Conservation (phyloP, 2,888 invertebrate species). For the Hypolimnas misippus region DNA sequence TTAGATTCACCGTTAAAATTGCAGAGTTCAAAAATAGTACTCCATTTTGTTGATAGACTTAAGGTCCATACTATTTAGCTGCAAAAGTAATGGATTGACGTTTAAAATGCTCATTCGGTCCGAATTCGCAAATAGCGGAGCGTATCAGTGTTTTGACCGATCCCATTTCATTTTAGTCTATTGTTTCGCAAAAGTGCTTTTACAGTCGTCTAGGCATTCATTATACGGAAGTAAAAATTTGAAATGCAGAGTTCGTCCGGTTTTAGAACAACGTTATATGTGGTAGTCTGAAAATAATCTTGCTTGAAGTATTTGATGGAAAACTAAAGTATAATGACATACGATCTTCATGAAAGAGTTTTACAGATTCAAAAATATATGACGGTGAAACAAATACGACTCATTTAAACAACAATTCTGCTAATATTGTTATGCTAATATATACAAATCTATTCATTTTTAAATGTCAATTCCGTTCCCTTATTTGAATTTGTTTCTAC, state of each 20-base stretch:
- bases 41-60: slow-evolving; percentile 15
- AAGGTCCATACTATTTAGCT: slow-evolving; percentile 15
- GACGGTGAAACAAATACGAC: too few species aligned
- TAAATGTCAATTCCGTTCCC: too few species aligned
- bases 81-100: slow-evolving; percentile 8
- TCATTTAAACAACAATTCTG: too few species aligned
- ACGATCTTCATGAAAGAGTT: too few species aligned
- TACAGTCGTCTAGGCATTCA: slow-evolving; percentile 13
- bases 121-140: slow-evolving; percentile 32
- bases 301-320: too few species aligned
- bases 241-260: not conserved
- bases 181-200: slow-evolving; percentile 21
- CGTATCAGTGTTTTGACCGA: slow-evolving; percentile 35
- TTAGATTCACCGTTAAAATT: not conserved
- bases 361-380: too few species aligned
- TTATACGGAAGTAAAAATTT: slow-evolving; percentile 5
- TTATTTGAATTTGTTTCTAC: too few species aligned
- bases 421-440: too few species aligned
- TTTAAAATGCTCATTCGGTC: slow-evolving; percentile 29
- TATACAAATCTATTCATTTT: too few species aligned
- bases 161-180: slow-evolving; percentile 32
- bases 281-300: not conserved
- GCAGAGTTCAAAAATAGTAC: not conserved
- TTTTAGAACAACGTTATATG: not conserved
- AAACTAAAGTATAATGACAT: too few species aligned